These are phyloP conservation scores for Anneissia japonica DNA, from an alignment of 35 echinoderm and acorn worm species.

Conservation along the genomic window DNA sequence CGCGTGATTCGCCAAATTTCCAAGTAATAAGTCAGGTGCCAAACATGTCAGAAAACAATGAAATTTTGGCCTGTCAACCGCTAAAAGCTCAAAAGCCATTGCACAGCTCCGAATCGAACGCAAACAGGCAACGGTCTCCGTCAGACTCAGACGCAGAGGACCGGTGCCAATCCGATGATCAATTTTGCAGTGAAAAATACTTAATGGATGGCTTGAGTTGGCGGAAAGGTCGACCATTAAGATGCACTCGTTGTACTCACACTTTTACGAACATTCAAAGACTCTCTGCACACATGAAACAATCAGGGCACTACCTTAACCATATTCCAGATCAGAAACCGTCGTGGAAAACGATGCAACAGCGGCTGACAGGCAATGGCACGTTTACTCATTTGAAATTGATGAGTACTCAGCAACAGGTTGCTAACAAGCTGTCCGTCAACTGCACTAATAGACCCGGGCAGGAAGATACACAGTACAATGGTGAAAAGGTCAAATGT, in stretches of 20 bases:
- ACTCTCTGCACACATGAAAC: slow-evolving; percentile 46
- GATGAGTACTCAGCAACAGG: not conserved
- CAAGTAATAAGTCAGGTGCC: not conserved
- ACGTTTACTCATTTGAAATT: slow-evolving; percentile 8
- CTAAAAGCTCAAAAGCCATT: not conserved
- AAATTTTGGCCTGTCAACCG: not conserved
- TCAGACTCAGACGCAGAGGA: not conserved
- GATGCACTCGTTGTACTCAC: slow-evolving; percentile 34
- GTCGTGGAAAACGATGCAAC: not conserved
- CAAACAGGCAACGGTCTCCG: not conserved
- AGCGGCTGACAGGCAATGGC: slow-evolving; percentile 1
- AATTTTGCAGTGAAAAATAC: not conserved
- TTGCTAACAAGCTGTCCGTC: not conserved
- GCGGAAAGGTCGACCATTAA: slow-evolving; percentile 26
- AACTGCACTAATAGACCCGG: not conserved
- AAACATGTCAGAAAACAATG: not conserved
- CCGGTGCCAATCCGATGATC: not conserved
- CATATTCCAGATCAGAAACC: slow-evolving; percentile 1
- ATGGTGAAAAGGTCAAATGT: not conserved
- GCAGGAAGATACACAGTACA: not conserved
- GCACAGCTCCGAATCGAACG: not conserved
- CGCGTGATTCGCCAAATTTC: not conserved
- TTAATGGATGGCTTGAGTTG: not conserved
- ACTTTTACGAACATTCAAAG: slow-evolving; percentile 37
- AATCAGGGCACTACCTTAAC: slow-evolving; percentile 41